Percentiles rank a stretch among this genome's conserved stretches.
Evolutionary conservation across 1,140 invertebrate genomes (phyloP).

Genomic region (Gerris buenoi): DNA sequence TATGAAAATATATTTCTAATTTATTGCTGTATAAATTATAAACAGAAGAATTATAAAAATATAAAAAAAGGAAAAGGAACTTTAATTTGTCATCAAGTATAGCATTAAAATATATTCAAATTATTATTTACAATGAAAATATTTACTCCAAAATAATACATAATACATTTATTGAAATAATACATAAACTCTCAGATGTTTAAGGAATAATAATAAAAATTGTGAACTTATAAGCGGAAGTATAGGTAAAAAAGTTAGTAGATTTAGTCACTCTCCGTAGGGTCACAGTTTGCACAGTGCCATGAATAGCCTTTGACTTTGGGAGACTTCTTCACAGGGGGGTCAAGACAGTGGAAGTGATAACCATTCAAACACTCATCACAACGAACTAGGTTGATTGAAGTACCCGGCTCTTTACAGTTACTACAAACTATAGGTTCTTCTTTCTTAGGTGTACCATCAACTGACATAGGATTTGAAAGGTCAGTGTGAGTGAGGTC

Average conservation of each 20-base stretch:
- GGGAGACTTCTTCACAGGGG: conserved; percentile 82
- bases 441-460: conserved; percentile 13
- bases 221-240: too few relatives aligned
- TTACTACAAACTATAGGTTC: conserved; percentile 44
- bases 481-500: conserved; percentile 9
- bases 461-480: conserved; percentile 12
- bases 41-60: too few relatives aligned
- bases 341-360: conserved; percentile 82
- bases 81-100: too few relatives aligned
- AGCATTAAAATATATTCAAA: too few relatives aligned
- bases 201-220: too few relatives aligned
- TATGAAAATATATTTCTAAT: too few relatives aligned
- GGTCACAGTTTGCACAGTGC: conserved; percentile 91
- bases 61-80: too few relatives aligned
- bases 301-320: conserved; percentile 85
- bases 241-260: neutral
- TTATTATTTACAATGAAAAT: too few relatives aligned
- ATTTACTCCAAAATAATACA: too few relatives aligned
- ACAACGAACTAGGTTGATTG: conserved; percentile 57
- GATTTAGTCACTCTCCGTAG: conserved; percentile 44
- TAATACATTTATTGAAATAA: too few relatives aligned
- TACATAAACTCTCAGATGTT: too few relatives aligned
- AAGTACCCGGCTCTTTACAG: conserved; percentile 42
- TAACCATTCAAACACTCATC: conserved; percentile 82
- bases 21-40: too few relatives aligned